Base-by-base conservation (phyloP, 2,888 invertebrate genomes). In the Pinctada fucata region DNA sequence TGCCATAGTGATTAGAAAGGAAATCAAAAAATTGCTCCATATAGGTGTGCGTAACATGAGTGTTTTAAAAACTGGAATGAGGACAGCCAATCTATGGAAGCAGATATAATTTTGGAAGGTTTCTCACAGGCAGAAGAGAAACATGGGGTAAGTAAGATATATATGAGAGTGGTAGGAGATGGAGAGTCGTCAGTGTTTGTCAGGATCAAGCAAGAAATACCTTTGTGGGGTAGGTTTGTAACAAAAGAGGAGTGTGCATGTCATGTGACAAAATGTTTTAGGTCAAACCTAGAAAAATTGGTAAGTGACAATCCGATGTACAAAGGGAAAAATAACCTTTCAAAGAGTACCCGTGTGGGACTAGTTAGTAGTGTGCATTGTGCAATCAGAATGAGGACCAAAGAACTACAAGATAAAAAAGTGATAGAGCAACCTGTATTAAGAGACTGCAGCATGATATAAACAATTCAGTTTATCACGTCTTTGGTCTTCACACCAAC, bases 41-140 rank as follows among this genome's bases (percentile, higher is more conserved):
- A 79, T 84, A 76, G 74, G 72, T 83, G 82, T 69, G 81, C 83
- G 84, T 49, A 72, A n/a, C 72, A 70, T 2, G 67, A n/a, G n/a
- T n/a, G n/a, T n/a, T n/a, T n/a, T n/a, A 51, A n/a, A n/a, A n/a
- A n/a, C n/a, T n/a, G n/a, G n/a, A n/a, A n/a, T n/a, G n/a, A n/a
- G n/a, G n/a, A n/a, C 5, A 78, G 77, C 16, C 84, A 83, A 66
- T 50, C 79, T 4, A 83, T 79, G 80, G 80, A 82, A 72, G 10
- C 68, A 2, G 79, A 84, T 75, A 78, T 82, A 16, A 83, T 81
- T 72, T 8, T 81, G 1, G 72, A 78, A 13, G 85, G 80, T 3
- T 84, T 84, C 75, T n/a, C n/a, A n/a, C n/a, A n/a, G n/a, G n/a
- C n/a, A n/a, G n/a, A n/a, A n/a, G n/a, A n/a, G n/a, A n/a, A n/a